phyloP scores from a whole-genome alignment of 1,140 invertebrate genomes.

The Teleopsis dalmanni region DNA sequence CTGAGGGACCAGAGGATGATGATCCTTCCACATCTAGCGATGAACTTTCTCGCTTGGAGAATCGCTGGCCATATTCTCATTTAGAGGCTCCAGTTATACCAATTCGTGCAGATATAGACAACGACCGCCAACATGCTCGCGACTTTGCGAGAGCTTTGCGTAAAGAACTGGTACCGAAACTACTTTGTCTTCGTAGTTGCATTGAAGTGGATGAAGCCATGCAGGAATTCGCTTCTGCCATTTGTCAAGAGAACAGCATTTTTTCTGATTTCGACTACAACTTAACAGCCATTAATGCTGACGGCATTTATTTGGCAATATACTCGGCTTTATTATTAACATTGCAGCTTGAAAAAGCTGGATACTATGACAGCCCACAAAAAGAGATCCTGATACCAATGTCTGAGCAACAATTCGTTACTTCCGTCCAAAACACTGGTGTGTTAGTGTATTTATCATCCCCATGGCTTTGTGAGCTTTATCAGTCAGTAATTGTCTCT shows the following conservation, averaged over 20 bases:
- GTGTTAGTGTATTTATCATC: conserved; percentile 85
- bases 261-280: conserved; percentile 47
- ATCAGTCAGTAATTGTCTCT: conserved; percentile 71
- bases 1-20: conserved; percentile 61
- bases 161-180: conserved; percentile 58
- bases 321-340: conserved; percentile 77
- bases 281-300: conserved; percentile 85
- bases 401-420: conserved; percentile 77
- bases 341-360: conserved; percentile 66
- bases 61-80: conserved; percentile 41
- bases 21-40: conserved; percentile 40
- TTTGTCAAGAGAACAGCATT: conserved; percentile 72
- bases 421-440: conserved; percentile 82
- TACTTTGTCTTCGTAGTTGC: conserved; percentile 48
- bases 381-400: conserved; percentile 48
- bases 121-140: conserved; percentile 39
- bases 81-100: conserved; percentile 40
- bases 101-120: conserved; percentile 35
- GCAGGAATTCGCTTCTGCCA: conserved; percentile 84
- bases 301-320: conserved; percentile 87
- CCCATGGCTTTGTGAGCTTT: conserved; percentile 84
- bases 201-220: conserved; percentile 75
- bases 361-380: conserved; percentile 64
- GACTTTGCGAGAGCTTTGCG: conserved; percentile 43
- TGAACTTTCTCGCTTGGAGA: conserved; percentile 37